These are phyloP conservation scores for Carcinoscorpius rotundicauda DNA, from an alignment of 1,140 invertebrate genomes.

Conservation along the genomic window DNA sequence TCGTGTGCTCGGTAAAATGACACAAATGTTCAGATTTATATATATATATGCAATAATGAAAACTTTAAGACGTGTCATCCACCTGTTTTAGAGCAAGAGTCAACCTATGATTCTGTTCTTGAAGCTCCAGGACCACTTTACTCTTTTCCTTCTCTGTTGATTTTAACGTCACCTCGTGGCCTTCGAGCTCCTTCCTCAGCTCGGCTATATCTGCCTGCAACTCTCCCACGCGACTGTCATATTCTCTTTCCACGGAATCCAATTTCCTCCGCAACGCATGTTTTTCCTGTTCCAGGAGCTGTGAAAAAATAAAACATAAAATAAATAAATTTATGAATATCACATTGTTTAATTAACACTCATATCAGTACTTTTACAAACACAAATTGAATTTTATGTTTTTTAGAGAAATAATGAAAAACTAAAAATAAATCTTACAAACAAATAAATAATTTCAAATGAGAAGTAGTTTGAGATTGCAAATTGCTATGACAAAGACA, in stretches of 20 bases:
- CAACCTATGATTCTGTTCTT: conserved; percentile 77
- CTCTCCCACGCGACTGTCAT: conserved; percentile 72
- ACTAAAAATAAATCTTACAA: too few species aligned
- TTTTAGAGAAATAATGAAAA: too few species aligned
- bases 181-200: conserved; percentile 44
- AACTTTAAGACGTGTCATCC: not conserved
- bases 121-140: conserved; percentile 67
- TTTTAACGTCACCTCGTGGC: conserved; percentile 46
- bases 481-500: too few species aligned
- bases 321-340: not conserved
- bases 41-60: too few species aligned
- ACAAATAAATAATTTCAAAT: too few species aligned
- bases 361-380: too few species aligned
- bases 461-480: too few species aligned
- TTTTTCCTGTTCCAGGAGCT: conserved; percentile 89
- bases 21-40: too few species aligned
- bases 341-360: too few species aligned
- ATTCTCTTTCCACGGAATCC: conserved; percentile 71
- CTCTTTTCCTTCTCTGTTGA: conserved; percentile 66
- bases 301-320: conserved; percentile 27
- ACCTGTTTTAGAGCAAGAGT: conserved; percentile 74
- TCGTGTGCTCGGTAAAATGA: too few species aligned
- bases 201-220: conserved; percentile 72
- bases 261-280: conserved; percentile 70
- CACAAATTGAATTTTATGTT: too few species aligned